Evolutionary conservation across 2,888 invertebrate species (phyloP), one percentile per base, ranked within the genome.

Genomic region (Carcina quercana): DNA sequence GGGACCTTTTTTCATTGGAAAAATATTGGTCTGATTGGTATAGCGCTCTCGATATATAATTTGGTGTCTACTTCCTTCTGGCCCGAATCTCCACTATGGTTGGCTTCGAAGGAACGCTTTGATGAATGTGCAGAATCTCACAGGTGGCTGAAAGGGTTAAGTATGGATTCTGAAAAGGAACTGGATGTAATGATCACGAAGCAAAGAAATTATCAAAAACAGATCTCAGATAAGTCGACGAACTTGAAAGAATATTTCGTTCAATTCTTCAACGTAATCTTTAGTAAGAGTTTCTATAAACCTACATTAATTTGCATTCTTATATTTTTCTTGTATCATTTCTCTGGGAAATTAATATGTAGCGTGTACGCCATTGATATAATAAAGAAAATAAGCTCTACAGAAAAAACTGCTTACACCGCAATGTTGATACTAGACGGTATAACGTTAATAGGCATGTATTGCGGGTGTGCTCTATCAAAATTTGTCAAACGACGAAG

Each of bases 391-490:
- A 43, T 50, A 5, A 42, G 41, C 2, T 28, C 15, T 8, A 38
- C 22, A 10, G 45, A 48, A 31, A 25, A 30, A 2, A 30, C 34
- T 10, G 46, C 47, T 10, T 50, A 47, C 15, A 28, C 17, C 4
- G 40, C 35, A 6, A 50, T 50, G 47, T 28, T 50, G n/a, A 24
- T 43, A 2, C 34, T 50, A 13, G 50, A 50, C 22, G 45, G 45
- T 7, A 22, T 47, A 1, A 42, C 43, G 5, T 33, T 50, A 5
- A 10, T 37, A 6, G 38, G 41, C 5, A 34, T 37, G 28, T 44
- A 44, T 21, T n/a, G 35, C 2, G 46, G 42, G 0, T 35, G 40
- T 28, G 25, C 28, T 5, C 29, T 46, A 11, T 35, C 39, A 1
- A 45, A 32, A 22, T 25, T 34, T 14, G 10, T 40, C 0, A 43